Evolutionary conservation across 1,140 invertebrate genomes (phyloP), one percentile per base, ranked within the genome.

Genomic region (Drosophila sucinea): DNA sequence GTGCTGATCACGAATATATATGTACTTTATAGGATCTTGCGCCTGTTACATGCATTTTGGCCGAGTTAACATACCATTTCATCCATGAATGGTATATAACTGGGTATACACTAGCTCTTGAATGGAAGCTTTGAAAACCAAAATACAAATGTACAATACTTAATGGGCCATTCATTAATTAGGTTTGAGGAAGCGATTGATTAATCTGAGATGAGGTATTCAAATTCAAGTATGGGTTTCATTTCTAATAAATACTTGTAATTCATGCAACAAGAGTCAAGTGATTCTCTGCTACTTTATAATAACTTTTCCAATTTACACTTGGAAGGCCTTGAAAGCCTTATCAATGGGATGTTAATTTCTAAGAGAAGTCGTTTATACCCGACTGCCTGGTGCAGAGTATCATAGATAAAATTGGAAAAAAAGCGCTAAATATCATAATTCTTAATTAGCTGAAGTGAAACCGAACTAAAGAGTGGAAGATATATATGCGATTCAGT

Each of bases 381-480:
- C 44, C 23, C 44, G 3, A n/a, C 4, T 4, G 30, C 1, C 1
- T 25, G 23, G 23, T 47, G 4, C 5, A 51, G 44, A 8, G 23
- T 51, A 51, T 47, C 44, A 47, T 47, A 47, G 44, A 47, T 47
- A 47, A 25, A 44, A 7, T 7, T 44, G 17, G 25, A 72, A 56
- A 76, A 67, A 77, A 78, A 73, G 72, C 70, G 83, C 57, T 69
- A 82, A 67, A 62, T 56, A 60, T 79, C 54, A 80, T 77, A 82
- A 75, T 69, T 86, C 67, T 74, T 82, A 64, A 62, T 79, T 65
- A 70, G 71, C 56, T 56, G 40, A 70, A 63, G 33, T 55, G 61
- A 76, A 66, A 71, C 63, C 76, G 41, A 82, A 87, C 83, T 78
- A 78, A 70, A 86, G 70, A 67, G 35, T 4, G 11, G 10, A 51